These are phyloP conservation scores for Solea senegalensis DNA, from an alignment of 2,113 vertebrate genomes.

Conservation along the genomic window DNA sequence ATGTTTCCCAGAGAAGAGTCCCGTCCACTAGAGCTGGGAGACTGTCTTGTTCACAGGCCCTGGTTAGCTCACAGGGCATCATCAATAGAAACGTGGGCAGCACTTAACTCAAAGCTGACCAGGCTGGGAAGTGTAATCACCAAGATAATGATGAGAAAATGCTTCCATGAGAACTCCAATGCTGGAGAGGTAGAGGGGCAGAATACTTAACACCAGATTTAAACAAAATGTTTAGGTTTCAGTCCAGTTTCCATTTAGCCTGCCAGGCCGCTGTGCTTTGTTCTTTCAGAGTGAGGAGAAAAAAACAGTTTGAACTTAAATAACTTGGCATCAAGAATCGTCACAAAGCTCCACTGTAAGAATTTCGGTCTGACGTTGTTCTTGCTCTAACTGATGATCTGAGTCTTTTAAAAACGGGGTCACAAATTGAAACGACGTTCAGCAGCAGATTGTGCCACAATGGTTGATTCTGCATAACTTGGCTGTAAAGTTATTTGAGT, in stretches of 20 bases:
- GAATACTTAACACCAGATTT: conserved; percentile 58
- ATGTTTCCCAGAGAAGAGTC: conserved; percentile 58
- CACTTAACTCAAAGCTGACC: conserved; percentile 59
- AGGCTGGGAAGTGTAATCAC: conserved; percentile 60
- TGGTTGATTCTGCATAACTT: too few species aligned
- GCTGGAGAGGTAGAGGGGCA: conserved; percentile 49
- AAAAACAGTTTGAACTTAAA: conserved; percentile 26
- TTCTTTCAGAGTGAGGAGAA: conserved; percentile 27
- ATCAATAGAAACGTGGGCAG: conserved; percentile 59
- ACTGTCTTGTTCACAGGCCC: conserved; percentile 76
- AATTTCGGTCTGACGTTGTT: conserved; percentile 1
- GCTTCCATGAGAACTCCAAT: conserved; percentile 54
- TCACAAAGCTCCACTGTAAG: conserved; percentile 19
- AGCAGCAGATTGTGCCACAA: background rate
- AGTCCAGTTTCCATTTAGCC: conserved; percentile 32
- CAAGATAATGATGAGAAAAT: conserved; percentile 63
- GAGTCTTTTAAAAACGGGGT: too few species aligned
- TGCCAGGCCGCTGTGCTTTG: conserved; percentile 22
- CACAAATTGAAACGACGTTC: background rate
- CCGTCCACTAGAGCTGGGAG: conserved; percentile 56
- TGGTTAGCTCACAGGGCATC: conserved; percentile 70
- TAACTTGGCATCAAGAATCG: conserved; percentile 5
- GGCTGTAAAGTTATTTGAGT: too few species aligned
- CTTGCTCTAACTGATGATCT: too few species aligned
- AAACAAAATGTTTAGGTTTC: conserved; percentile 56